Conservation (phyloP, 1,140 invertebrate species). For the Leptinotarsa defecta region DNA sequence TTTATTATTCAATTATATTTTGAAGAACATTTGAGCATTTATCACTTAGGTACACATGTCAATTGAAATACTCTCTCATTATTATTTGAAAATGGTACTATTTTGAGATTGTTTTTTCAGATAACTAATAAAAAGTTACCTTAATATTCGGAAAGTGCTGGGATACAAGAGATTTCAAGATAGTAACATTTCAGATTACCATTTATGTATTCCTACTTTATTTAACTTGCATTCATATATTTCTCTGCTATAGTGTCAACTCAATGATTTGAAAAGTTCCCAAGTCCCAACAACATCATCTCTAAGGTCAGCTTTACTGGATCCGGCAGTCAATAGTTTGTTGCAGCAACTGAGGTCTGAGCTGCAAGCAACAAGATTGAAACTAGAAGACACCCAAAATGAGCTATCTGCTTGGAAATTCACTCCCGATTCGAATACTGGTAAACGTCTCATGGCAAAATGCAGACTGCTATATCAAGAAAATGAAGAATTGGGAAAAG, state of each 20-base stretch:
- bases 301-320: conserved; percentile 81
- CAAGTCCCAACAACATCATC: conserved; percentile 79
- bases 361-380: conserved; percentile 84
- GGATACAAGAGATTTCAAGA: too few species aligned
- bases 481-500: conserved; percentile 96
- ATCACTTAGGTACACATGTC: too few species aligned
- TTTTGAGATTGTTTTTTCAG: too few species aligned
- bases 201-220: too few species aligned
- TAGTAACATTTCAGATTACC: too few species aligned
- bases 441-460: conserved; percentile 97
- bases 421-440: conserved; percentile 96
- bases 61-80: too few species aligned
- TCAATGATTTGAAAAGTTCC: conserved; percentile 84
- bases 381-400: conserved; percentile 96
- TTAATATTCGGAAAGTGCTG: too few species aligned
- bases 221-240: background rate
- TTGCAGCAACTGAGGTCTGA: conserved; percentile 92
- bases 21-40: too few species aligned
- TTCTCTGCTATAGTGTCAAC: conserved; percentile 75
- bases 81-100: too few species aligned
- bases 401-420: conserved; percentile 99
- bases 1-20: too few species aligned
- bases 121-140: too few species aligned
- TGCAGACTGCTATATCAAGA: conserved; percentile 95
- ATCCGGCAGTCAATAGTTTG: conserved; percentile 94